phyloP scores from a whole-genome alignment of 2,888 invertebrate species.

The Tetrapedia diversipes region DNA sequence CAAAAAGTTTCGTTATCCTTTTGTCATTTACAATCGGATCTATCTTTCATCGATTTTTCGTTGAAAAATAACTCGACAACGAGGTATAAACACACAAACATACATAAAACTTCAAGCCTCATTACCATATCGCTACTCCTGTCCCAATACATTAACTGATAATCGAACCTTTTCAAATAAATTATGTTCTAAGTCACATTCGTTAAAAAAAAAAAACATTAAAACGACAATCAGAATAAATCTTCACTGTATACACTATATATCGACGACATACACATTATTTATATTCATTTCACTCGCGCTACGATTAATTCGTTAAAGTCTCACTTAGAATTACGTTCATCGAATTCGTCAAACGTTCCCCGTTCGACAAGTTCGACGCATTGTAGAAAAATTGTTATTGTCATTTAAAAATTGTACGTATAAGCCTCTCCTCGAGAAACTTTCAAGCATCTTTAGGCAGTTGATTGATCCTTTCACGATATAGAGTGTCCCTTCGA shows the following conservation, averaged over 20 bases:
- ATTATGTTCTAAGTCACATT: neutral
- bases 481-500: too few species aligned
- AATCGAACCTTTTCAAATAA: neutral
- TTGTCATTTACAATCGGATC: neutral
- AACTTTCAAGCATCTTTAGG: constrained; percentile 26
- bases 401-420: constrained; percentile 10
- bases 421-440: constrained; percentile 31
- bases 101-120: neutral
- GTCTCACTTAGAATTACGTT: neutral
- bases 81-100: too few species aligned
- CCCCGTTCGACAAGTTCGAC: neutral
- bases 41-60: too few species aligned
- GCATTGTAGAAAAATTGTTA: neutral
- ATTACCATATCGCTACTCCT: neutral
- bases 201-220: neutral
- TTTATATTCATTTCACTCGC: neutral
- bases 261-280: neutral
- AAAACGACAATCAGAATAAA: neutral
- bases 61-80: neutral
- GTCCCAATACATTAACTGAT: neutral
- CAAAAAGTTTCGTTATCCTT: neutral
- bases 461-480: neutral
- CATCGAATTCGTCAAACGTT: neutral
- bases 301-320: constrained; percentile 14
- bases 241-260: neutral